Evolutionary conservation across 2,113 vertebrate genomes (phyloP), one percentile per base, ranked within the genome.

Genomic region (Sporophila hypoxantha): DNA sequence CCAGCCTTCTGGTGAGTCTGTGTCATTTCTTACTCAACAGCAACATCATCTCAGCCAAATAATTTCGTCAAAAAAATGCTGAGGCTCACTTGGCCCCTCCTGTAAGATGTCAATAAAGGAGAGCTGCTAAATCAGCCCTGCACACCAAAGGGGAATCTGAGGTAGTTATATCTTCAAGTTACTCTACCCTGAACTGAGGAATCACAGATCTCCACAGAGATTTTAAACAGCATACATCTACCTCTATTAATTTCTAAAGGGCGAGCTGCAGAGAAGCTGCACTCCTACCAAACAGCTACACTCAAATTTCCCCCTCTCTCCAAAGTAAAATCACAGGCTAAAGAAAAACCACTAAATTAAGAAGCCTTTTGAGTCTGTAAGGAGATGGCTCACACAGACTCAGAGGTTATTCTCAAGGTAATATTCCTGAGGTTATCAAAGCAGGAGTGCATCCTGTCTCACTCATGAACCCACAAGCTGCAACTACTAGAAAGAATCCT

Each of bases 141-240:
- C 5, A 32, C 5, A 77, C 27, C 18, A 18, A 65, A 64, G 34
- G 12, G 10, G 7, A 55, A 67, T 41, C 30, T 25, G 13, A 71
- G 8, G 34, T 7, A 6, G 12, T 34, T 68, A 30, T 8, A 25
- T 4, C 17, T 23, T 34, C n/a, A 73, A 18, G 27, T 17, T 79
- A 34, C 17, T 50, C 18, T 32, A 1, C 18, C 15, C 17, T 20
- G 21, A 69, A 77, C 1, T 25, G 19, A 64, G 44, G 39, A 78
- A 42, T 30, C 19, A 42, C 12, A 39, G 19, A 70, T 22, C 13
- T 53, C 22, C 30, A 57, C 1, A 71, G 18, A 9, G 22, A 53
- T 6, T 14, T 46, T 66, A 52, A 53, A 60, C 7, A 19, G 25
- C 0, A 2, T 52, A 44, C 0, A 0, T 17, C 19, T 59, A 5